Evolutionary conservation across 1,140 invertebrate genomes (phyloP).

Genomic region (Solen grandis): DNA sequence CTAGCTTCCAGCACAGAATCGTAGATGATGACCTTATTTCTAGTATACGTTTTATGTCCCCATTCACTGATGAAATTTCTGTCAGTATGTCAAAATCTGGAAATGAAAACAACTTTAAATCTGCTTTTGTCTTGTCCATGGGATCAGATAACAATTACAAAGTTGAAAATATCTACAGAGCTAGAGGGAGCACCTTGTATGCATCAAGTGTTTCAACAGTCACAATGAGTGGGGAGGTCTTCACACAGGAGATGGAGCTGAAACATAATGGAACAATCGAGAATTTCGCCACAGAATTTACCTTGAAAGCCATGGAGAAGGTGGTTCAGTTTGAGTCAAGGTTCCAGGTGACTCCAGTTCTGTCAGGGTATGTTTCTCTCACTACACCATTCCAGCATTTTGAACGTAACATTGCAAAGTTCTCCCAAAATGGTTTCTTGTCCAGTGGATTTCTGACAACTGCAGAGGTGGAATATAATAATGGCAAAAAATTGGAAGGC

Average conservation of each 20-base stretch:
- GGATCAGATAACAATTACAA: not conserved
- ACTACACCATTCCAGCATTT: constrained; percentile 59
- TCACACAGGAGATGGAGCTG: constrained; percentile 2
- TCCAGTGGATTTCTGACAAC: constrained; percentile 11
- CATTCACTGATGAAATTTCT: constrained; percentile 42
- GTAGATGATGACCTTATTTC: not conserved
- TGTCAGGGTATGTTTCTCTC: constrained; percentile 25
- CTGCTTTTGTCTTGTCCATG: not conserved
- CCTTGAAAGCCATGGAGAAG: not conserved
- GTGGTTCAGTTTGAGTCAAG: not conserved
- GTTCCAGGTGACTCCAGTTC: constrained; percentile 19
- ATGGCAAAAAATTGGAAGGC: constrained; percentile 30
- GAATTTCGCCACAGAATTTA: constrained; percentile 28
- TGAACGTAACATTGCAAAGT: constrained; percentile 18
- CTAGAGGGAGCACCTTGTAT: not conserved
- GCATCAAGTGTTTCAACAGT: not conserved
- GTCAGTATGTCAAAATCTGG: not conserved
- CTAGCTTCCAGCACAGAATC: constrained; percentile 5
- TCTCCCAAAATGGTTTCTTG: constrained; percentile 44
- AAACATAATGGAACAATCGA: constrained; percentile 34
- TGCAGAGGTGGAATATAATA: constrained; percentile 13
- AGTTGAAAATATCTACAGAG: not conserved
- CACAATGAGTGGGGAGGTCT: constrained; percentile 5
- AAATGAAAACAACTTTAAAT: not conserved
- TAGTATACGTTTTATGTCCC: constrained; percentile 22